Percentiles rank a stretch among this genome's conserved stretches.
Conservation (phyloP, 92 coral and sea anemone genomes). For the Zoanthus sociatus region DNA sequence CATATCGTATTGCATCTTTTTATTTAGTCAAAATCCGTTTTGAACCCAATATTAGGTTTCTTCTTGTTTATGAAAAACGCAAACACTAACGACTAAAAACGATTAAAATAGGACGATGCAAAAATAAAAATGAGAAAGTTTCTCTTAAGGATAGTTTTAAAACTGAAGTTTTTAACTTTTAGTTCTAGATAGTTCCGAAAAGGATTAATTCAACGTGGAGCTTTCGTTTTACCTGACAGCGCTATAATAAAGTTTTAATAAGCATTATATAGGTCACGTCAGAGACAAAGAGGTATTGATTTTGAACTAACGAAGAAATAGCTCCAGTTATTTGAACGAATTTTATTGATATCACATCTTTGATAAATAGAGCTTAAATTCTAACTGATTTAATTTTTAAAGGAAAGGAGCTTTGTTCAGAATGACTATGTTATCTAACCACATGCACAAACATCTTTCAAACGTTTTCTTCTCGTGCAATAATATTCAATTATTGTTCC, state of each 20-base stretch:
- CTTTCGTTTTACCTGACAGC: too few species aligned
- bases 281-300: too few species aligned
- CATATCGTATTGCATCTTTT: constrained; percentile 5
- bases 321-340: background rate
- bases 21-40: background rate
- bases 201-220: too few species aligned
- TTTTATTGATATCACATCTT: background rate
- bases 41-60: background rate
- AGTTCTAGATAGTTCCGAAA: too few species aligned
- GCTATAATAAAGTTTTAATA: too few species aligned
- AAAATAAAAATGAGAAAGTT: background rate
- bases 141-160: background rate
- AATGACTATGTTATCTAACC: background rate
- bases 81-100: background rate
- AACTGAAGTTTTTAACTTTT: too few species aligned
- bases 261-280: too few species aligned
- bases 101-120: background rate
- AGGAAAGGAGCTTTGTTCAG: background rate
- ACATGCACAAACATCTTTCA: background rate
- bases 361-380: background rate
- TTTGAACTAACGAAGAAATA: background rate
- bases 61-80: background rate
- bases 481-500: background rate
- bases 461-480: background rate
- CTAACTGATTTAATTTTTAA: background rate